Conservation (phyloP, 2,888 invertebrate genomes). For the Spodoptera littoralis region DNA sequence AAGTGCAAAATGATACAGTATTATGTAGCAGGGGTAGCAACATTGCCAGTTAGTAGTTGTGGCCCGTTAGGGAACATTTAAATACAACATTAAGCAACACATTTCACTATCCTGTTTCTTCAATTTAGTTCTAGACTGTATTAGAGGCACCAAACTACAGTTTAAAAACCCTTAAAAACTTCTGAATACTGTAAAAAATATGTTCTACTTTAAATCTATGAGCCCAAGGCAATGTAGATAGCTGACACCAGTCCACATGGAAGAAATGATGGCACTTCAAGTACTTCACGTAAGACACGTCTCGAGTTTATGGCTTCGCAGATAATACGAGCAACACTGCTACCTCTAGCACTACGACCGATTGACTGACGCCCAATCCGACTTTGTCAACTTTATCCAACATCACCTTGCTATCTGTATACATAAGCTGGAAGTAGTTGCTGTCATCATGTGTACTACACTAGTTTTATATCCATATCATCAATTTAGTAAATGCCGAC, state of each 20-base stretch:
- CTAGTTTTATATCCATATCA: conserved; percentile 35
- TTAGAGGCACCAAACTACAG: conserved; percentile 48
- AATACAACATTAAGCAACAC: neutral
- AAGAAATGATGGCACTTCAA: conserved; percentile 31
- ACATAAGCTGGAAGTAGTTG: conserved; percentile 28
- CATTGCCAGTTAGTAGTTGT: conserved; percentile 9
- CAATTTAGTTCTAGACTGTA: conserved; percentile 45
- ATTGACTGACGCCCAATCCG: conserved; percentile 9
- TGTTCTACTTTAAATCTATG: conserved; percentile 38
- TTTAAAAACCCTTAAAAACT: conserved; percentile 35
- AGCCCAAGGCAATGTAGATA: conserved; percentile 37
- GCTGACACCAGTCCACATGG: conserved; percentile 26
- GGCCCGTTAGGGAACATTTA: too few relatives aligned
- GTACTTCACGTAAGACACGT: conserved; percentile 18
- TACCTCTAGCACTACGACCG: conserved; percentile 4
- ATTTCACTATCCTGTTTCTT: conserved; percentile 13
- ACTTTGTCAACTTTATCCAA: conserved; percentile 30
- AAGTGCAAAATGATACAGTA: too few relatives aligned
- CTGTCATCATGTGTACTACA: conserved; percentile 21
- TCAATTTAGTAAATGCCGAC: conserved; percentile 37
- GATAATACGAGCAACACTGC: conserved; percentile 4
- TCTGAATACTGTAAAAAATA: conserved; percentile 42
- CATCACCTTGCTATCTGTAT: conserved; percentile 32
- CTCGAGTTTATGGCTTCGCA: conserved; percentile 19
- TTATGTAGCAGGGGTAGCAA: neutral